Evolutionary conservation across 2,888 invertebrate genomes (phyloP), one percentile per base, ranked within the genome.

Genomic region (Cynaeus angustus): DNA sequence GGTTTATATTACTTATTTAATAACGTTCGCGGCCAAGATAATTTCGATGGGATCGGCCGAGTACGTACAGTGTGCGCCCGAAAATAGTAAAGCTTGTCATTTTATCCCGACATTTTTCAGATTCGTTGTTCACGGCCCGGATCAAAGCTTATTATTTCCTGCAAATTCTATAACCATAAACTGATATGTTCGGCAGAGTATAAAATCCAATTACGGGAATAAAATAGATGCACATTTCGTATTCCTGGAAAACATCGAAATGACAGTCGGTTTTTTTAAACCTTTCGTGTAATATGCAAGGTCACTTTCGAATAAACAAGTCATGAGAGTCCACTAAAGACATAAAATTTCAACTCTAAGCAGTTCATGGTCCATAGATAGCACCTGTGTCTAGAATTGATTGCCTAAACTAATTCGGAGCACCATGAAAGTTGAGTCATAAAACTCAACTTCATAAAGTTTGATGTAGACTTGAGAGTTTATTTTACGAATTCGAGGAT

Each of bases 401-500:
- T 61, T 61, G 50, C 61, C 16, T 0, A 50, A 48, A 61, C 61
- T 61, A 61, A 61, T 59, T 59, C 38, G 12, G 50, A 61, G 48
- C 48, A 46, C 21, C 37, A 45, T 45, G 55, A 46, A 65, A 65
- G 65, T 65, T 65, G 43, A 3, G 53, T 43, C 45, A 65, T 65
- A 65, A 65, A 65, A 65, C 21, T 26, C 9, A 13, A 33, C 45
- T 55, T 46, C 55, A 45, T 65, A 55, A 65, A 65, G 41, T 65
- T 55, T 55, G 46, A 41, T 55, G 45, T 55, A 10, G 65, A 53
- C 55, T 55, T 65, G 16, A 65, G 21, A 14, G 65, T 55, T 37
- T 64, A 48, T 48, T 64, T 64, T 64, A 64, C 64, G 64, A 55
- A 43, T 55, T 43, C n/a, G 13, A 43, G 41, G 65, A 65, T 55